phyloP scores from a whole-genome alignment of 2,888 invertebrate genomes.

The Neoaliturus tenellus region DNA sequence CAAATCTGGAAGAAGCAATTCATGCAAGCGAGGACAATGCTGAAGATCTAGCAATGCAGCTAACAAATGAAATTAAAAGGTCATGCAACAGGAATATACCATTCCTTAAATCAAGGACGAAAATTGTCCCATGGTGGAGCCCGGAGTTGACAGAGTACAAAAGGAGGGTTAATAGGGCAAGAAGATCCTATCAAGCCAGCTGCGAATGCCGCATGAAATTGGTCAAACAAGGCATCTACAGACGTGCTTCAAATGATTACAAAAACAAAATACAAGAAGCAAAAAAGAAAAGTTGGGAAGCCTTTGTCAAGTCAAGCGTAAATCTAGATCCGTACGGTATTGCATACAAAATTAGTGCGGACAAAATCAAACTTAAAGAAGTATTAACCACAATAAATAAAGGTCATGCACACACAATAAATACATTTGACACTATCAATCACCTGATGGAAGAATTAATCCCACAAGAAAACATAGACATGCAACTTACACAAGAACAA shows the following conservation, averaged over 20 bases:
- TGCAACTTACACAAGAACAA: too few species aligned
- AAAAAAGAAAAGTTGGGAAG: neutral
- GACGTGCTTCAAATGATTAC: neutral
- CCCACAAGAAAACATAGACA: too few species aligned
- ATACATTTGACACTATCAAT: too few species aligned
- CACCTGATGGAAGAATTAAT: too few species aligned
- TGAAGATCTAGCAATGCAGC: neutral
- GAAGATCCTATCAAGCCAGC: neutral
- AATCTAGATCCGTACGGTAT: slow-evolving; percentile 4
- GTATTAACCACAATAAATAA: neutral
- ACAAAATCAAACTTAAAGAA: neutral
- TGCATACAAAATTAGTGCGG: neutral
- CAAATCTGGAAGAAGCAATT: too few species aligned
- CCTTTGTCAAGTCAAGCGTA: neutral
- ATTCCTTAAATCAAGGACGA: neutral
- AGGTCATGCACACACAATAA: neutral
- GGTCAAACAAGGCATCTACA: neutral
- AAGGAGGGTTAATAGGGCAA: neutral
- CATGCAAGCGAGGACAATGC: neutral
- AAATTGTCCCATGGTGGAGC: neutral
- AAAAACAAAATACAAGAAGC: neutral
- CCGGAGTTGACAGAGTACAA: neutral
- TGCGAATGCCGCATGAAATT: neutral
- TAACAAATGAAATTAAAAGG: neutral
- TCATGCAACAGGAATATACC: neutral